Conservation (phyloP, 1,140 invertebrate species). For the Anadara kagoshimensis region DNA sequence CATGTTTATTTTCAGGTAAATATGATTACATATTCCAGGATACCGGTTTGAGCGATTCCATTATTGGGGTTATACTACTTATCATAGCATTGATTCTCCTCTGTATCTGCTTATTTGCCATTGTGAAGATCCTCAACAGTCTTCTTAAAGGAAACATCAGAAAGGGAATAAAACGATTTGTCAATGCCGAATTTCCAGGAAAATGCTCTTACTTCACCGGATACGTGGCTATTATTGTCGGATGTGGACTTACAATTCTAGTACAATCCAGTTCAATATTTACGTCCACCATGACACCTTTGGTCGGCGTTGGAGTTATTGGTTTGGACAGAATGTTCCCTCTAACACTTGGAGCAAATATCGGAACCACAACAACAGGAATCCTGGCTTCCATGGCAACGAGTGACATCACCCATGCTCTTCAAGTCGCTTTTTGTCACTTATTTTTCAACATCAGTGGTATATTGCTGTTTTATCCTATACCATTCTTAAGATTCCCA, state of each 20-base stretch:
- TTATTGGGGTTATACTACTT: slow-evolving; percentile 75
- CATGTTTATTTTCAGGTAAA: slow-evolving; percentile 55
- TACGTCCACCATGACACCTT: slow-evolving; percentile 79
- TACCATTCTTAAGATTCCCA: slow-evolving; percentile 77
- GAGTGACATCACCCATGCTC: slow-evolving; percentile 52
- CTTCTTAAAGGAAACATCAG: slow-evolving; percentile 75
- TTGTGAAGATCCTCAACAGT: slow-evolving; percentile 78
- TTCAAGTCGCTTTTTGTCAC: slow-evolving; percentile 66
- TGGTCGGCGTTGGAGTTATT: slow-evolving; percentile 79
- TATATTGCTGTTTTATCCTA: slow-evolving; percentile 79
- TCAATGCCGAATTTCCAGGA: slow-evolving; percentile 77
- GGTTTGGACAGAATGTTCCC: slow-evolving; percentile 79
- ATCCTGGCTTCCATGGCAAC: slow-evolving; percentile 76
- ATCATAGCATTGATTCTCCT: slow-evolving; percentile 75
- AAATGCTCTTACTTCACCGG: slow-evolving; percentile 74
- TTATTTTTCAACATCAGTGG: slow-evolving; percentile 75
- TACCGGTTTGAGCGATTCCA: slow-evolving; percentile 68
- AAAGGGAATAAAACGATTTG: slow-evolving; percentile 73
- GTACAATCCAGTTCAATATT: slow-evolving; percentile 80
- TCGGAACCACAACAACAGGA: slow-evolving; percentile 79
- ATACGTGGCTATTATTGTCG: slow-evolving; percentile 78
- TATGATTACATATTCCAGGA: slow-evolving; percentile 48
- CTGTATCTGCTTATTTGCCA: slow-evolving; percentile 76
- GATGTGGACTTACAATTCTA: slow-evolving; percentile 77
- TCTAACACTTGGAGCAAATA: slow-evolving; percentile 78